Percentiles rank a stretch among this genome's conserved stretches.
phyloP scores from a whole-genome alignment of 2,797 vertebrate genomes.

The Graptemys geographica region DNA sequence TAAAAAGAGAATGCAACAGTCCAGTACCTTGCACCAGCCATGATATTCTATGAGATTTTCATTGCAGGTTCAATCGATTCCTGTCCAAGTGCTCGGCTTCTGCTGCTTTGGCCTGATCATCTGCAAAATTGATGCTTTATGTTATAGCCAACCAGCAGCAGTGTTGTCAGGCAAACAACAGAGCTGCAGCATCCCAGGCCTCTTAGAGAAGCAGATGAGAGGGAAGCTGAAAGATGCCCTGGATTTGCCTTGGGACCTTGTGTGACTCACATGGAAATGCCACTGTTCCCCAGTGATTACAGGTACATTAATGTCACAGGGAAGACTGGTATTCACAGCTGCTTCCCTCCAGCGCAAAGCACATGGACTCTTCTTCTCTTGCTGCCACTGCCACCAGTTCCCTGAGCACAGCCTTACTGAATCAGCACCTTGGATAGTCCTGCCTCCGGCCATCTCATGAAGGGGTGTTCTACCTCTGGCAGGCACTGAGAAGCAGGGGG shows the following conservation, averaged over 20 bases:
- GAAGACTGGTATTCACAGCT: background rate
- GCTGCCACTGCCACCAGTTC: background rate
- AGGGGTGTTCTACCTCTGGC: background rate
- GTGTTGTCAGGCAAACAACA: background rate
- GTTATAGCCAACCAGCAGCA: background rate
- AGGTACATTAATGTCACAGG: background rate
- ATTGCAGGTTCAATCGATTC: background rate
- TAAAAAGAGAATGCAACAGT: background rate
- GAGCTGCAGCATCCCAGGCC: fast-evolving
- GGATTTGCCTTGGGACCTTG: background rate
- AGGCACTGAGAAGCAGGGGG: background rate
- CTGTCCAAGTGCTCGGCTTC: background rate
- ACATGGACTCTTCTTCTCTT: background rate
- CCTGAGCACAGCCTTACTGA: too few species aligned
- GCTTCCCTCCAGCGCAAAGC: background rate
- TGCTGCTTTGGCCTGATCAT: background rate
- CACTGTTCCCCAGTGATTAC: background rate
- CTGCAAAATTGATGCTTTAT: background rate
- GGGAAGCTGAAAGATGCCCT: background rate
- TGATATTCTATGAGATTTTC: background rate
- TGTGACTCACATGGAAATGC: background rate
- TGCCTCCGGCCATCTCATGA: background rate
- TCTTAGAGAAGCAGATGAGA: background rate
- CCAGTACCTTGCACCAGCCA: background rate
- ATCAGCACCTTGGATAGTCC: background rate